Base-by-base conservation (phyloP, 2,113 vertebrate genomes). In the Corythornis vintsioides region DNA sequence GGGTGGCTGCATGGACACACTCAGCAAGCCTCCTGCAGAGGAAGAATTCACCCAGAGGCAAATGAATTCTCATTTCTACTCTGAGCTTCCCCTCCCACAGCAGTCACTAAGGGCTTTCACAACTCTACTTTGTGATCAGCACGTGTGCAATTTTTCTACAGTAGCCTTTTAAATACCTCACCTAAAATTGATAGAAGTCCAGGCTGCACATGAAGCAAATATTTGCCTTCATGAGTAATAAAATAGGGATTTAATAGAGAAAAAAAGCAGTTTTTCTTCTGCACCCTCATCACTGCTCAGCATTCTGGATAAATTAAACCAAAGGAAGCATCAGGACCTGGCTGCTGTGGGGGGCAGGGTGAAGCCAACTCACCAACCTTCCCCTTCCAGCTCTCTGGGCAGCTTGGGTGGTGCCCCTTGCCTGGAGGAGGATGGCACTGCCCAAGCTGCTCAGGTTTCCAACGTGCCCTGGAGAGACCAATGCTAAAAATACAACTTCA, bases 401-500 rank as follows among this genome's bases (percentile, higher is more conserved):
- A 83, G 92, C 72, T 76, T 52, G 0, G 6, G 47, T 1, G 60
- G 24, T 48, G 31, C 59, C 56, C 35, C 50, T 70, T 4, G 6
- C 19, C 5, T 31, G 0, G 9, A 69, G 57, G 57, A 35, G 0
- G 10, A 29, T 0, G 0, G 35, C 1, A 21, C 84, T 31, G 79
- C 87, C 83, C n/a, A n/a, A n/a, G n/a, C 77, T 4, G n/a, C 70
- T 80, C 67, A 55, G 78, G 78, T 88, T 96, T 92, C 91, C 33
- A 24, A 86, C 22, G 16, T 24, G 92, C 67, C 94, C 88, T 71
- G 64, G 92, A 42, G 72, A 89, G 67, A 83, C 59, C 3, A 0
- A 17, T 2, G 67, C 92, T 95, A 95, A 92, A 95, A 96, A 96
- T 96, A 95, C 85, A 66, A 60, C 59, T 22, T 55, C 15, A 69